phyloP scores from a whole-genome alignment of 2,888 invertebrate genomes.

The Scaptomyza cyrtandrae region DNA sequence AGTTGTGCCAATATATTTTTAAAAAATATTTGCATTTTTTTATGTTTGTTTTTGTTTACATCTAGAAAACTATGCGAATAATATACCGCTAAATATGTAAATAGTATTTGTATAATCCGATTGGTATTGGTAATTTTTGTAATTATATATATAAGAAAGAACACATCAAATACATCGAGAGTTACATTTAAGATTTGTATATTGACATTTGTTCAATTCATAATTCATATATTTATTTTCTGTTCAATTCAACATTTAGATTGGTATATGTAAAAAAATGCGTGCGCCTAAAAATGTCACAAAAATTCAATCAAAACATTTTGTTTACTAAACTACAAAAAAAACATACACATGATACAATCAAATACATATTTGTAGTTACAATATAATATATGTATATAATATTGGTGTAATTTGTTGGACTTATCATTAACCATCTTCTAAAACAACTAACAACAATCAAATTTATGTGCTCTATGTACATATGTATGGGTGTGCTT shows the following conservation, averaged over 20 bases:
- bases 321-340: conserved; percentile 67
- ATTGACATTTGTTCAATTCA: conserved; percentile 49
- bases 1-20: conserved; percentile 62
- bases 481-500: conserved; percentile 38
- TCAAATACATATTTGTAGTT: conserved; percentile 49
- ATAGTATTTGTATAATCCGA: conserved; percentile 32
- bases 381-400: conserved; percentile 30
- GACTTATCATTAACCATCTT: conserved; percentile 38
- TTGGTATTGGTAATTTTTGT: conserved; percentile 44
- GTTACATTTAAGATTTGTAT: conserved; percentile 51
- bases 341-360: conserved; percentile 43
- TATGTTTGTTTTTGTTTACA: conserved; percentile 22
- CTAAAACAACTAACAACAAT: conserved; percentile 70
- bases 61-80: conserved; percentile 35
- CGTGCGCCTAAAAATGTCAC: conserved; percentile 72
- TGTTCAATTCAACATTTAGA: conserved; percentile 60
- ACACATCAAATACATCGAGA: conserved; percentile 58
- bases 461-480: conserved; percentile 36
- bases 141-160: conserved; percentile 49
- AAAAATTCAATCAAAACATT: conserved; percentile 75
- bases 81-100: conserved; percentile 43
- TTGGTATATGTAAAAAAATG: conserved; percentile 49
- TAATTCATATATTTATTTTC: conserved; percentile 17
- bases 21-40: conserved; percentile 54
- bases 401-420: conserved; percentile 57